These are phyloP conservation scores for Zenarchopterus dispar DNA, from an alignment of 2,797 vertebrate species.

Conservation along the genomic window DNA sequence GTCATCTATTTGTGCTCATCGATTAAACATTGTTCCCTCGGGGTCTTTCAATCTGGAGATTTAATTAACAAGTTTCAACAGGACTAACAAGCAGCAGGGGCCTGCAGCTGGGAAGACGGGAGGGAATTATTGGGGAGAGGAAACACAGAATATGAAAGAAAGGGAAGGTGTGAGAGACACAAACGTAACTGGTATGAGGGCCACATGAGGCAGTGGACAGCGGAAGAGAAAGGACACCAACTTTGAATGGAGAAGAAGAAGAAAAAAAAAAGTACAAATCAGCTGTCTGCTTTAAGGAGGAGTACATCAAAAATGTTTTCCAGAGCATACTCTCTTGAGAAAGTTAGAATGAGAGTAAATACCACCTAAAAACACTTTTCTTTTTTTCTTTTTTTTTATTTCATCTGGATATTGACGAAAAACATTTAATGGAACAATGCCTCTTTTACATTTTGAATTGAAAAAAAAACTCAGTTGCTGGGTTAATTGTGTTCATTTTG, in stretches of 20 bases:
- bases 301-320: too few species aligned
- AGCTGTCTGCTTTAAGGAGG: background rate
- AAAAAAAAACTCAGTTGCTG: too few species aligned
- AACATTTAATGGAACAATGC: too few species aligned
- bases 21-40: slow-evolving; percentile 67
- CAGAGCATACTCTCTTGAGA: too few species aligned
- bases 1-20: slow-evolving; percentile 72
- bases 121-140: slow-evolving; percentile 9
- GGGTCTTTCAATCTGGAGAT: slow-evolving; percentile 67
- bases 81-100: slow-evolving; percentile 59
- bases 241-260: background rate
- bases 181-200: slow-evolving; percentile 26
- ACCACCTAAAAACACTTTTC: too few species aligned
- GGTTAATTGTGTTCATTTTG: too few species aligned
- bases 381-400: too few species aligned
- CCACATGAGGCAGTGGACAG: slow-evolving; percentile 5
- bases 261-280: background rate
- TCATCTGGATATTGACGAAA: too few species aligned
- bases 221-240: slow-evolving; percentile 7
- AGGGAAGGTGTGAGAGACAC: slow-evolving; percentile 33
- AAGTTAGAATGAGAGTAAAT: too few species aligned
- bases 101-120: slow-evolving; percentile 38
- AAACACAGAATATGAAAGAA: slow-evolving; percentile 27
- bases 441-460: too few species aligned
- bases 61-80: slow-evolving; percentile 73